Evolutionary conservation across 2,113 vertebrate genomes (phyloP).

Genomic region (Nyctibius bracteatus): DNA sequence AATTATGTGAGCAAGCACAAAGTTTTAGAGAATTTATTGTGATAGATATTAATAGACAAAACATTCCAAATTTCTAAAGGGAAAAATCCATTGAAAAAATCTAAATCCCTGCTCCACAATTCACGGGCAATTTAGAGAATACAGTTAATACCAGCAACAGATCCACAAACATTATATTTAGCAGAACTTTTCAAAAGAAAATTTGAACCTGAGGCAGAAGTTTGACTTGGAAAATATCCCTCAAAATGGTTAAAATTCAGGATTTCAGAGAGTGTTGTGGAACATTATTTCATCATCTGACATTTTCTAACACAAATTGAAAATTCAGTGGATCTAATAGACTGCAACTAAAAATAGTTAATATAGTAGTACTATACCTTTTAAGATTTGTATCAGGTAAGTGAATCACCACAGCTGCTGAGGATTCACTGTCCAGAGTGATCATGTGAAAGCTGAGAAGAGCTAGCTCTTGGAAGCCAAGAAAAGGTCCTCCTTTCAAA

Average conservation of each 20-base stretch:
- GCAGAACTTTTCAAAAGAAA: background rate
- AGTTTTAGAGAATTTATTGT: background rate
- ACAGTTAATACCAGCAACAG: background rate
- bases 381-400: background rate
- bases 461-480: background rate
- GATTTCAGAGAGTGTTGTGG: background rate
- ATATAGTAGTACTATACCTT: background rate
- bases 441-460: background rate
- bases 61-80: background rate
- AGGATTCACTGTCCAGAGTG: background rate
- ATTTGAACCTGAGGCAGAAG: background rate
- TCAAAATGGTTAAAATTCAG: background rate
- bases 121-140: background rate
- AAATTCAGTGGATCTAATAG: background rate
- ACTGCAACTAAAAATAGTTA: background rate
- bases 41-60: background rate
- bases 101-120: background rate
- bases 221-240: background rate
- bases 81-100: background rate
- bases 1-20: background rate
- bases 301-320: background rate
- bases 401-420: background rate
- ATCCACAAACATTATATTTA: background rate
- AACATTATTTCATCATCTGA: background rate
- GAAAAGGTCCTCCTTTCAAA: background rate